phyloP scores from a whole-genome alignment of 2,797 vertebrate genomes.

The Iguana delicatissima region DNA sequence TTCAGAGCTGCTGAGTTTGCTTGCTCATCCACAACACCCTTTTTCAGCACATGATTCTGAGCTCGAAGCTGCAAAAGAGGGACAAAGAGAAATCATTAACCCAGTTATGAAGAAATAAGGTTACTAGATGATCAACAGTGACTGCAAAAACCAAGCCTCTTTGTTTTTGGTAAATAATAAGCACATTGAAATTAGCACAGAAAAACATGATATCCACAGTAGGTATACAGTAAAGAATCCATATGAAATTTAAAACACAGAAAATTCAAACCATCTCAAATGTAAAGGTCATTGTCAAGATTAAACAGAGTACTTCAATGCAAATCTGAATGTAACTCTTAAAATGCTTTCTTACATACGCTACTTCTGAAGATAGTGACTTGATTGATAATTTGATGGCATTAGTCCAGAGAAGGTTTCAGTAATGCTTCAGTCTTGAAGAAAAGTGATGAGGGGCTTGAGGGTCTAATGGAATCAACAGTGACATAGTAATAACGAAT shows the following conservation, averaged over 20 bases:
- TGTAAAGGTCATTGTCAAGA: not conserved
- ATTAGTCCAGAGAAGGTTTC: not conserved
- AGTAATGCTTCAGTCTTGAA: not conserved
- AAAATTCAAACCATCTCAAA: not conserved
- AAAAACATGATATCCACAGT: not conserved
- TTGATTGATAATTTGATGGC: not conserved
- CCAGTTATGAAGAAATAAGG: constrained; percentile 22
- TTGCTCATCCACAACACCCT: constrained; percentile 97
- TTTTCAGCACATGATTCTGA: constrained; percentile 98
- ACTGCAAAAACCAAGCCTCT: constrained; percentile 1
- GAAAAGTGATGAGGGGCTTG: not conserved
- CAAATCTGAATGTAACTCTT: not conserved
- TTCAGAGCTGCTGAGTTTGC: constrained; percentile 90
- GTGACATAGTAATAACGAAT: no score
- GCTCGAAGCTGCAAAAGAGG: constrained; percentile 89
- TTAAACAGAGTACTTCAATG: not conserved
- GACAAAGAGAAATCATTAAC: constrained; percentile 37
- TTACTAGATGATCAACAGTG: constrained; percentile 22
- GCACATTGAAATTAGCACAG: not conserved
- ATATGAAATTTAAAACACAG: not conserved
- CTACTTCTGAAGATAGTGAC: not conserved
- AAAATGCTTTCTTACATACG: not conserved
- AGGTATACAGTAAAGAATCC: not conserved
- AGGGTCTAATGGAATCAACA: not conserved
- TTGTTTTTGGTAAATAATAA: constrained; percentile 23